Evolutionary conservation across 2,888 invertebrate genomes (phyloP).

Genomic region (Hirtodrosophila duncani): DNA sequence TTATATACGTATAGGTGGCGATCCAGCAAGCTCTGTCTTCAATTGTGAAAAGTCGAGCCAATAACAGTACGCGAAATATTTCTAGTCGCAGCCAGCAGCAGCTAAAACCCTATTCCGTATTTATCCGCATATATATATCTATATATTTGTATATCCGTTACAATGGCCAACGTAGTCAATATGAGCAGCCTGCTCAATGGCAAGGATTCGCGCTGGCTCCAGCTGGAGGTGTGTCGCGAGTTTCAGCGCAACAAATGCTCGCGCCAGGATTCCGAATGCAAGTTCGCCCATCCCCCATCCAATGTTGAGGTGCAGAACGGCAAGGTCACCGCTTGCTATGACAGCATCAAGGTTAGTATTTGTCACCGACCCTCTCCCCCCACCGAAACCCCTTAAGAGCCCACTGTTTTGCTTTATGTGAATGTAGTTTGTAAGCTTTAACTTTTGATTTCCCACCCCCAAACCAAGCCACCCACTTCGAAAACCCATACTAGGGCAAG

Average conservation of each 20-base stretch:
- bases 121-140: background rate
- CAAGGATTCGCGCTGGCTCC: conserved; percentile 99
- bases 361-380: background rate
- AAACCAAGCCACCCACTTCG: background rate
- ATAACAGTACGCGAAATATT: too few species aligned
- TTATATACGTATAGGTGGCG: conserved; percentile 30
- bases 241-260: conserved; percentile 99
- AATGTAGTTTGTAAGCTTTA: conserved; percentile 62
- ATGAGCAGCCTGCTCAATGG: conserved; percentile 98
- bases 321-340: conserved; percentile 99
- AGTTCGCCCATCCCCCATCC: conserved; percentile 99
- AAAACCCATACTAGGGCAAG: conserved; percentile 13
- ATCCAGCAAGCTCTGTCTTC: too few species aligned
- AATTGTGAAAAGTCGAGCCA: too few species aligned
- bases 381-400: background rate
- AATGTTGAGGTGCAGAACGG: conserved; percentile 99
- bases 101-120: background rate
- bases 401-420: conserved; percentile 47
- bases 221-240: conserved; percentile 99
- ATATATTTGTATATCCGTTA: too few species aligned
- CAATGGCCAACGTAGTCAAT: conserved; percentile 93
- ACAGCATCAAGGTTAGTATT: conserved; percentile 98
- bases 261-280: conserved; percentile 99
- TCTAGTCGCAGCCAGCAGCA: too few species aligned
- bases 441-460: conserved; percentile 24